Evolutionary conservation across 53 echinoderm and acorn worm genomes (phyloP).

Genomic region (Patiria pectinifera): DNA sequence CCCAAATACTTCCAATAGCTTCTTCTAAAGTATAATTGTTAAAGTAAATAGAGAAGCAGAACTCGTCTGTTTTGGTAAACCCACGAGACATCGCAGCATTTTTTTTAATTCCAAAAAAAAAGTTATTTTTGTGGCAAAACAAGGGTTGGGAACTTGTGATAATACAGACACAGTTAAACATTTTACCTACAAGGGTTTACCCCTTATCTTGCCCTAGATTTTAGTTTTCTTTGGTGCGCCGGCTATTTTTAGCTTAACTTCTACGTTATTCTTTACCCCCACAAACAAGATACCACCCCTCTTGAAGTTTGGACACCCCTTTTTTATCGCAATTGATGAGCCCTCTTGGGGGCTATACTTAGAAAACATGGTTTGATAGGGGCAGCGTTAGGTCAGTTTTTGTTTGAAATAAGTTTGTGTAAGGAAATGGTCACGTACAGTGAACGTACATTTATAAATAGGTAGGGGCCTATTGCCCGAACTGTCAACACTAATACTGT

Average conservation of each 20-base stretch:
- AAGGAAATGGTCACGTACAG: not conserved
- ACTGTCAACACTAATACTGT: too few relatives aligned
- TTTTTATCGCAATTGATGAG: not conserved
- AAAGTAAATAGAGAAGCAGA: too few relatives aligned
- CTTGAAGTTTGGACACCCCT: slow-evolving; percentile 22
- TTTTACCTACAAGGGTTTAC: not conserved
- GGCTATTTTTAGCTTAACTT: slow-evolving; percentile 7
- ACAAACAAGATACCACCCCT: slow-evolving; percentile 19
- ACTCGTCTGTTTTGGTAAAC: too few relatives aligned
- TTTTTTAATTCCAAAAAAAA: not conserved
- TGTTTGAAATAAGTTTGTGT: not conserved
- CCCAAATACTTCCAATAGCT: too few relatives aligned
- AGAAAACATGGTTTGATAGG: not conserved
- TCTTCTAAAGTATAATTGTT: too few relatives aligned
- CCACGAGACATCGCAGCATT: not conserved
- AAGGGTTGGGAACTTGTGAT: not conserved
- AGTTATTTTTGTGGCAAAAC: not conserved
- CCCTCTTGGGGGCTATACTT: not conserved
- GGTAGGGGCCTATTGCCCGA: not conserved
- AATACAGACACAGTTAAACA: not conserved
- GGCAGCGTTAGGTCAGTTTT: not conserved
- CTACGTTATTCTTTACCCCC: slow-evolving; percentile 12
- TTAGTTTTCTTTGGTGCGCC: not conserved
- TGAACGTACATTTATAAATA: not conserved
- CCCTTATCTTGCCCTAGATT: slow-evolving; percentile 10